A percentile compares a stretch with the other conserved stretches of the same genome.
phyloP scores from a whole-genome alignment of 2,113 vertebrate species.

The Prinia subflava region DNA sequence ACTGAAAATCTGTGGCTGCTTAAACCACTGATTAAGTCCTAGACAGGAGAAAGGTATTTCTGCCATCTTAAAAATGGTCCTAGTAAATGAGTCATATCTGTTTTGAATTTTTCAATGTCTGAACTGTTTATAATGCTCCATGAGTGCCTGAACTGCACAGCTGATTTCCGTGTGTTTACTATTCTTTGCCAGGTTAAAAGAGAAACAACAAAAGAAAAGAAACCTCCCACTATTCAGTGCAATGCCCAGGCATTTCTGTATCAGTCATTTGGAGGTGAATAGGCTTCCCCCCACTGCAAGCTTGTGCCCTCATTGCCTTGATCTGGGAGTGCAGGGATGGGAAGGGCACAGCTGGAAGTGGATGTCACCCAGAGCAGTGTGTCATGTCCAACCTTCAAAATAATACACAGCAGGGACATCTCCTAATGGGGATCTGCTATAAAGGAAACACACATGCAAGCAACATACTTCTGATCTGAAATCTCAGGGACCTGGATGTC shows the following conservation, averaged over 20 bases:
- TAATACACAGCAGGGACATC: neutral
- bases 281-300: fast-evolving
- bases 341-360: fast-evolving
- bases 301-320: fast-evolving
- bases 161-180: neutral
- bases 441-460: neutral
- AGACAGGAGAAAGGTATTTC: neutral
- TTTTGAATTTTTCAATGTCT: neutral
- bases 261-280: neutral
- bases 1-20: neutral
- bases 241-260: neutral
- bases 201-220: neutral
- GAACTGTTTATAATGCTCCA: neutral
- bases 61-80: neutral
- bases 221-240: neutral
- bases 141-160: neutral
- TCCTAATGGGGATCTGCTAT: neutral
- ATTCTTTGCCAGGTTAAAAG: neutral
- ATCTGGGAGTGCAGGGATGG: neutral
- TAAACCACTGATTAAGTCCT: neutral
- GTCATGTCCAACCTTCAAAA: neutral
- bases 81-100: neutral
- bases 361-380: neutral
- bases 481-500: neutral
- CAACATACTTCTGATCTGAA: neutral